Evolutionary conservation across 2,113 vertebrate species (phyloP), one percentile per base, ranked within the genome.

Genomic region (Notarius lentiginosus): DNA sequence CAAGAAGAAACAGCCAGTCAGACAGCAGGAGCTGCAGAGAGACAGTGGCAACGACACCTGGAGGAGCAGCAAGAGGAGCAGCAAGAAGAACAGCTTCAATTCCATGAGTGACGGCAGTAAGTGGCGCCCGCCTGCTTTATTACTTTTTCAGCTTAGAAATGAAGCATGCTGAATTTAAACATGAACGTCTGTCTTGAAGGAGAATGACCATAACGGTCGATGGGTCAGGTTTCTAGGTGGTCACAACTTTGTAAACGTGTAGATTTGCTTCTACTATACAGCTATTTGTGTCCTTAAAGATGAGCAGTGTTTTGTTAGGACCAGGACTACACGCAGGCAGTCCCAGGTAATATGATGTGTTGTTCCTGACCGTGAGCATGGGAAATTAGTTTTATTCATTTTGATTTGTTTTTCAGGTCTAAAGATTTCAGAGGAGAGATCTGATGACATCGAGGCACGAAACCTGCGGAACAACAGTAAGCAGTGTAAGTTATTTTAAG

Each of bases 11-110:
- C 91, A 84, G 0, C 79, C 80, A 56, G 80, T 92, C 63, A 93
- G 92, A 41, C 94, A 92, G 0, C 93, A 91, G 0, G 96, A 94
- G 86, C 93, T 92, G 5, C 89, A 92, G 82, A 93, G 94, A 1
- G 95, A 98, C 93, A 98, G 97, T 4, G 97, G 97, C 0, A 96
- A 97, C 0, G 98, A 99, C 89, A 98, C 97, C 0, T 97, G 98
- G 97, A 95, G 94, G 87, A 96, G 96, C 84, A 97, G 97, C 53
- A 90, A 81, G 41, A 84, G 12, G 58, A 88, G 77, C 75, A 88
- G 81, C 89, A 85, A 79, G 56, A 90, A 90, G 65, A 86, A 95
- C 84, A 97, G 97, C 58, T 88, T 94, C 73, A 96, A 95, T n/a
- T 91, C 96, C 60, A 84, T 91, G 85, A 97, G 96, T 92, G 96